These are phyloP conservation scores for Engraulis encrasicolus DNA, from an alignment of 2,113 vertebrate genomes.

Conservation along the genomic window DNA sequence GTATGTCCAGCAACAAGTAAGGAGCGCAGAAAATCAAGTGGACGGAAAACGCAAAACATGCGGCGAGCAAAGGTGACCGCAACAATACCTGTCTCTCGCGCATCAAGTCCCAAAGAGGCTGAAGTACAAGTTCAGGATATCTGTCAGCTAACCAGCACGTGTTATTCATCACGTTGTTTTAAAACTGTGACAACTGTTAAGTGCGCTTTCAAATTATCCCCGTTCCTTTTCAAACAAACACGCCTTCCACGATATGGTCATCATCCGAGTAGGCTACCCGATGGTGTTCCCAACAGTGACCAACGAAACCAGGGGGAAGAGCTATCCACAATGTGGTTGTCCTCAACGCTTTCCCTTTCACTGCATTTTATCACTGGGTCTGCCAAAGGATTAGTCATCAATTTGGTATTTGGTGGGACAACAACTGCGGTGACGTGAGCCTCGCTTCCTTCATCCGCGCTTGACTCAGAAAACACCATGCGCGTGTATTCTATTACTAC, in stretches of 20 bases:
- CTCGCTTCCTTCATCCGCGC: too few species aligned
- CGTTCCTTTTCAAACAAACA: not conserved
- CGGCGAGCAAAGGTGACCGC: conserved; percentile 57
- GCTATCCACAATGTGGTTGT: too few species aligned
- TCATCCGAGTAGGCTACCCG: not conserved
- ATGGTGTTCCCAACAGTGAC: not conserved
- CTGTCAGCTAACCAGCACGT: not conserved
- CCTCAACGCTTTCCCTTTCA: too few species aligned
- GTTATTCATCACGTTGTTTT: not conserved
- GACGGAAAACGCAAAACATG: conserved; percentile 57
- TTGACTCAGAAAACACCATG: too few species aligned
- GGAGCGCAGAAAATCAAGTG: conserved; percentile 68
- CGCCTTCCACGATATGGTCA: not conserved
- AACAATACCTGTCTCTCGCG: conserved; percentile 44
- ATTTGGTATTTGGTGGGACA: too few species aligned
- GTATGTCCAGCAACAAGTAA: conserved; percentile 67
- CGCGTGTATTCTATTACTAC: too few species aligned
- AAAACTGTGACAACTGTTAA: not conserved
- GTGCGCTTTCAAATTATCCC: not conserved
- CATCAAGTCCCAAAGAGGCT: conserved; percentile 65
- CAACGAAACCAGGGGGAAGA: too few species aligned
- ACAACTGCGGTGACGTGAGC: too few species aligned
- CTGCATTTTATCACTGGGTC: too few species aligned
- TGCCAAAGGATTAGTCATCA: too few species aligned
- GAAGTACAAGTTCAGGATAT: conserved; percentile 48